phyloP scores from a whole-genome alignment of 2,888 invertebrate species.

The Syritta pipiens region DNA sequence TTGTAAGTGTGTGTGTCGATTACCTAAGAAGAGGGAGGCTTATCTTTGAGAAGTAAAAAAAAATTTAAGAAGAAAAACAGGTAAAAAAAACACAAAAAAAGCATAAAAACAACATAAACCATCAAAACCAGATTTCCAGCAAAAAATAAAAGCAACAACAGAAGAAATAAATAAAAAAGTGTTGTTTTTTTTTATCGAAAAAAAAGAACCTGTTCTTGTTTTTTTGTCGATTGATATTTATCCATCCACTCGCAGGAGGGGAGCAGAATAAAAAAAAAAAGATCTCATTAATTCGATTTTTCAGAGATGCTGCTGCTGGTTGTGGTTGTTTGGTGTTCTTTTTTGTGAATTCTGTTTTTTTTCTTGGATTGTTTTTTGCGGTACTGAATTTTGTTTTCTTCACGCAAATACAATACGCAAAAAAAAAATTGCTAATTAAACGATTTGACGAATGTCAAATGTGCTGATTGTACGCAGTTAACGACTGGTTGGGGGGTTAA shows the following conservation, averaged over 20 bases:
- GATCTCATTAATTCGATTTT: slow-evolving; percentile 53
- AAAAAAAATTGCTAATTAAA: slow-evolving; percentile 34
- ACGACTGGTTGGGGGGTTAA: slow-evolving; percentile 3
- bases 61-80: slow-evolving; percentile 35
- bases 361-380: neutral
- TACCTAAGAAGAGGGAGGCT: slow-evolving; percentile 62
- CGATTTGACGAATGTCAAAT: slow-evolving; percentile 28
- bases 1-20: slow-evolving; percentile 53
- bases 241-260: slow-evolving; percentile 32
- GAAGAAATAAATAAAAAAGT: slow-evolving; percentile 13
- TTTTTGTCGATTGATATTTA: slow-evolving; percentile 50
- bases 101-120: slow-evolving; percentile 39
- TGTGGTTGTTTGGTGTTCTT: too few species aligned
- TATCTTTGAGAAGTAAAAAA: slow-evolving; percentile 43
- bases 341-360: slow-evolving; percentile 19
- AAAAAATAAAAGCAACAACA: slow-evolving; percentile 21
- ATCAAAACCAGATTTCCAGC: slow-evolving; percentile 52
- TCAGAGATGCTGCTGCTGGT: slow-evolving; percentile 14
- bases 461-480: slow-evolving; percentile 9
- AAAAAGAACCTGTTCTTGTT: slow-evolving; percentile 44
- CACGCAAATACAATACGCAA: too few species aligned
- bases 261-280: too few species aligned
- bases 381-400: neutral
- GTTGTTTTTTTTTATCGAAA: neutral
- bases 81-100: neutral